These are phyloP conservation scores for Acleris cristana DNA, from an alignment of 2,888 invertebrate genomes.

Conservation along the genomic window DNA sequence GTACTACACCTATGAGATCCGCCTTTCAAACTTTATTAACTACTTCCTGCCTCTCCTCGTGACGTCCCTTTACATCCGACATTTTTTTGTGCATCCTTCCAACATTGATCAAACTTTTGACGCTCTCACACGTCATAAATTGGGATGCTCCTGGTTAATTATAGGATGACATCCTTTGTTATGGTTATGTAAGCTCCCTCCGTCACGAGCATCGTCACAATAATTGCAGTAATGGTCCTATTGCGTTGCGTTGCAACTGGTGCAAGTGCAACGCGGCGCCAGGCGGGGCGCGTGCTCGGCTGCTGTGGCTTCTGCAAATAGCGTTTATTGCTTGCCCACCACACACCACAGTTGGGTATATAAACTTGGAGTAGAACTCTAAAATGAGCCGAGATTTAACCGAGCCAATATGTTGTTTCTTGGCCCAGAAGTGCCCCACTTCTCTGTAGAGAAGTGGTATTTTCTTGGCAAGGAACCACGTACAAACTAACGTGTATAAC, in stretches of 20 bases:
- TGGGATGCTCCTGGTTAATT: constrained; percentile 23
- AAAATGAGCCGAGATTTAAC: constrained; percentile 43
- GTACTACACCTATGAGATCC: constrained; percentile 68
- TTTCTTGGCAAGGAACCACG: no score
- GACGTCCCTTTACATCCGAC: constrained; percentile 52
- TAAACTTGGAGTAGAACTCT: constrained; percentile 50
- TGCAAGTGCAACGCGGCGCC: constrained; percentile 50
- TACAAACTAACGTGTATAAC: no score
- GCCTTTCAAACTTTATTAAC: constrained; percentile 62
- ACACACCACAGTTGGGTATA: constrained; percentile 50
- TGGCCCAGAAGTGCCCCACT: no score
- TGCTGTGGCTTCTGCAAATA: constrained; percentile 73
- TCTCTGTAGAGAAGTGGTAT: no score
- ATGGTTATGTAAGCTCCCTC: constrained; percentile 14
- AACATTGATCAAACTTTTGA: constrained; percentile 4
- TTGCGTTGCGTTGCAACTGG: constrained; percentile 37
- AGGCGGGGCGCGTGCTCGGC: constrained; percentile 47
- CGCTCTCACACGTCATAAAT: constrained; percentile 13
- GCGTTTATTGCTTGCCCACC: constrained; percentile 60
- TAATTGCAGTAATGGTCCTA: constrained; percentile 34
- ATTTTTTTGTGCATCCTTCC: constrained; percentile 39
- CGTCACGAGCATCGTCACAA: constrained; percentile 43
- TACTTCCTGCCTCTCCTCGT: constrained; percentile 67
- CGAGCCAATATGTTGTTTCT: no score
- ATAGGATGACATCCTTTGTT: constrained; percentile 25